These are phyloP conservation scores for Arion vulgaris DNA, from an alignment of 1,140 invertebrate genomes.

Conservation along the genomic window DNA sequence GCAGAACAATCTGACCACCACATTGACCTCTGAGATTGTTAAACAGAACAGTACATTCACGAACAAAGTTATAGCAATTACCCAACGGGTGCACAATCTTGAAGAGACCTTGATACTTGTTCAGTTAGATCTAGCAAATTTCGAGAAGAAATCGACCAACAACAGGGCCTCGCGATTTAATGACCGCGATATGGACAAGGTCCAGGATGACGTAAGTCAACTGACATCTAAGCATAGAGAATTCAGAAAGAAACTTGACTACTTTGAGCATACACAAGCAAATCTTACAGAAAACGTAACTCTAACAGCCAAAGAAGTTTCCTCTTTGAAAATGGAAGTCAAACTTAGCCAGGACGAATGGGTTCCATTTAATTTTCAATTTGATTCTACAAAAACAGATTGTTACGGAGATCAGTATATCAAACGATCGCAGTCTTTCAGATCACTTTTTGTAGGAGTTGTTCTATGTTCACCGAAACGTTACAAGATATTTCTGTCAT, in stretches of 20 bases:
- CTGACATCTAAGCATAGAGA: constrained; percentile 35
- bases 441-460: constrained; percentile 58
- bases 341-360: constrained; percentile 50
- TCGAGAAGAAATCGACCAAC: constrained; percentile 31
- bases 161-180: neutral
- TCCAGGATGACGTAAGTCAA: constrained; percentile 32
- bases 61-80: constrained; percentile 28
- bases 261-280: neutral
- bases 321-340: constrained; percentile 42
- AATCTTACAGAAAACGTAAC: constrained; percentile 25
- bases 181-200: constrained; percentile 23
- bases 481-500: constrained; percentile 66
- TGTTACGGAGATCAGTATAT: constrained; percentile 61
- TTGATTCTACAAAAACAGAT: constrained; percentile 47
- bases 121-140: constrained; percentile 40
- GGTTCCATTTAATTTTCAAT: constrained; percentile 57
- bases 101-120: constrained; percentile 43
- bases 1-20: constrained; percentile 25
- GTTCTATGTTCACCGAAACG: constrained; percentile 55
- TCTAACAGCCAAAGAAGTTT: constrained; percentile 26
- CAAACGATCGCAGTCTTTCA: constrained; percentile 48
- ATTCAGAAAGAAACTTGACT: constrained; percentile 31
- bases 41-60: constrained; percentile 34
- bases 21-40: constrained; percentile 6
- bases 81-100: neutral